Percentiles rank a stretch among this genome's conserved stretches.
Evolutionary conservation across 2,888 invertebrate genomes (phyloP).

Genomic region (Cerastis rubricosa): DNA sequence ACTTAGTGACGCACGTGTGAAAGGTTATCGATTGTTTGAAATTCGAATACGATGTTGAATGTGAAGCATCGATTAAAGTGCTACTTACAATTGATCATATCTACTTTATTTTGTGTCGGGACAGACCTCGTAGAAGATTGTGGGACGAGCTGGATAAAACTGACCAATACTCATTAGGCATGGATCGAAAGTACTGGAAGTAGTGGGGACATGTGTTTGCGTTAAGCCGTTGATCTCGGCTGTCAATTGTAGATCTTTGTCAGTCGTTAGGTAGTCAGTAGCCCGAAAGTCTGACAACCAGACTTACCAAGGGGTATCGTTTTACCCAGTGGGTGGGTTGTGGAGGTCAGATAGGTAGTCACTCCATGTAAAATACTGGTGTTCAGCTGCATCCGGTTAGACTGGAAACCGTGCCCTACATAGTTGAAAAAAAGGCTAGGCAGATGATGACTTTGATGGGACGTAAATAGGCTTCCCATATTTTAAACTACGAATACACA

Average conservation of each 20-base stretch:
- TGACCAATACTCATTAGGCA: neutral
- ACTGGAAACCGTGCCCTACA: too few relatives aligned
- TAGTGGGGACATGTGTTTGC: neutral
- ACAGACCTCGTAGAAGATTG: neutral
- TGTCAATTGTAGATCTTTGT: too few relatives aligned
- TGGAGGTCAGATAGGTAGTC: too few relatives aligned
- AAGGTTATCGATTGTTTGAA: slow-evolving; percentile 56
- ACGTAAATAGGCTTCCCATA: neutral
- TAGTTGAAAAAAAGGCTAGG: too few relatives aligned
- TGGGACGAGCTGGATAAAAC: neutral
- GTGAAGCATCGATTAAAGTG: slow-evolving; percentile 23
- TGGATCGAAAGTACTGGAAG: neutral
- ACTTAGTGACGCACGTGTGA: slow-evolving; percentile 56
- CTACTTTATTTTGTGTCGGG: neutral
- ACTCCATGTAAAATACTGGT: too few relatives aligned
- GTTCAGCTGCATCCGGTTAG: too few relatives aligned
- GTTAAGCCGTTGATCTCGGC: too few relatives aligned
- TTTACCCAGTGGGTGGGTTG: too few relatives aligned
- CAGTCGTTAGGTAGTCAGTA: too few relatives aligned
- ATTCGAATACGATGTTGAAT: slow-evolving; percentile 23
- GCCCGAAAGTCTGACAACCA: too few relatives aligned
- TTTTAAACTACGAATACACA: neutral
- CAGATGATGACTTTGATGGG: neutral
- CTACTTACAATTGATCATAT: neutral
- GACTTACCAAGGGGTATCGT: too few relatives aligned